Percentiles rank a stretch among this genome's conserved stretches.
phyloP scores from a whole-genome alignment of 2,888 invertebrate genomes.

The Geophilus truncorum region DNA sequence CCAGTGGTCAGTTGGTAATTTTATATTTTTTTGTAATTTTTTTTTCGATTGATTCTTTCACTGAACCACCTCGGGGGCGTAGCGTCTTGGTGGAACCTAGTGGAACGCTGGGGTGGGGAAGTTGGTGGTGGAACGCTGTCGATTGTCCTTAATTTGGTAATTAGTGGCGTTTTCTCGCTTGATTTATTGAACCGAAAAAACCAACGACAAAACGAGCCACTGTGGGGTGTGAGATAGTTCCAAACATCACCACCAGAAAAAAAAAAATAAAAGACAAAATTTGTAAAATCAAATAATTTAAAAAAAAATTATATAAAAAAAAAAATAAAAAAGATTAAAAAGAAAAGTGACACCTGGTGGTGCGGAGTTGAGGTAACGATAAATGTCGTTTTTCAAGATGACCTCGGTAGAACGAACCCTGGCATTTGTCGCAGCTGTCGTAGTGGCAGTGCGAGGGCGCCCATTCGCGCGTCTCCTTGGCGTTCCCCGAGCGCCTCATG shows the following conservation, averaged over 20 bases:
- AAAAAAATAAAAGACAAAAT: too few species aligned
- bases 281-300: not conserved
- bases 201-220: not conserved
- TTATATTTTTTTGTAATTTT: not conserved
- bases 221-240: not conserved
- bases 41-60: slow-evolving; percentile 3
- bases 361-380: too few species aligned
- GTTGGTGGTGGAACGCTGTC: slow-evolving; percentile 3
- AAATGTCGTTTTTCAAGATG: not conserved
- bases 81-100: not conserved
- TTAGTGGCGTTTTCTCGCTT: slow-evolving; percentile 30
- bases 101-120: slow-evolving; percentile 10
- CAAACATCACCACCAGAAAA: too few species aligned
- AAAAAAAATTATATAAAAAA: not conserved
- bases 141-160: slow-evolving; percentile 29
- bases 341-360: not conserved
- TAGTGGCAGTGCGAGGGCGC: not conserved
- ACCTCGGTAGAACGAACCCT: not conserved
- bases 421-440: slow-evolving; percentile 4
- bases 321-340: not conserved
- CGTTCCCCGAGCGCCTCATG: slow-evolving; percentile 16
- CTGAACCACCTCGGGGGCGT: slow-evolving; percentile 8
- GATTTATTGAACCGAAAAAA: slow-evolving; percentile 28
- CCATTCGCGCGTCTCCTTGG: slow-evolving; percentile 23
- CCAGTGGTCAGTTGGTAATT: not conserved